These are phyloP conservation scores for Acleris laterana DNA, from an alignment of 2,888 invertebrate genomes.

Conservation along the genomic window DNA sequence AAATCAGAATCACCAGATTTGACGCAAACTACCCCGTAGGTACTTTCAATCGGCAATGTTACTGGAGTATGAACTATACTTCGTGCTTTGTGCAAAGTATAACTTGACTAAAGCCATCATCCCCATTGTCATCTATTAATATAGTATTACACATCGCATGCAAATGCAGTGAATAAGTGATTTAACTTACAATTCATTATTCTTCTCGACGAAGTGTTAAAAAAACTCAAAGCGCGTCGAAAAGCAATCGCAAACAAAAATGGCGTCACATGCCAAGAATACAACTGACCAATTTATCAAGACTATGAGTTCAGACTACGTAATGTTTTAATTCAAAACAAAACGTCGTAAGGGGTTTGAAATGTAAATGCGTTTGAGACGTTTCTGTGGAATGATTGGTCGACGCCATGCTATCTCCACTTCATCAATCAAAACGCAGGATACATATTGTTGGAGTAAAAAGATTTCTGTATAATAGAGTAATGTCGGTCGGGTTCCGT, in stretches of 20 bases:
- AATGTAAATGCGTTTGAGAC: not conserved
- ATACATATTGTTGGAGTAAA: conserved; percentile 69
- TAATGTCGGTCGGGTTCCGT: conserved; percentile 18
- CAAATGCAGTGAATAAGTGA: not conserved
- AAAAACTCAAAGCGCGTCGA: conserved; percentile 44
- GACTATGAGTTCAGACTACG: conserved; percentile 61
- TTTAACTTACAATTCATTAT: conserved; percentile 16
- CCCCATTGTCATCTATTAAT: not conserved
- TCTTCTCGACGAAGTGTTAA: conserved; percentile 23
- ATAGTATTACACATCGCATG: not conserved
- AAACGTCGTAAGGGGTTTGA: conserved; percentile 11
- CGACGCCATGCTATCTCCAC: conserved; percentile 67
- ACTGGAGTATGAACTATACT: too few species aligned
- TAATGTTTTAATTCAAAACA: conserved; percentile 49
- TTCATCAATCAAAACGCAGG: conserved; percentile 80
- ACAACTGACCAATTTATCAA: conserved; percentile 70
- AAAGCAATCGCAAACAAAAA: conserved; percentile 61
- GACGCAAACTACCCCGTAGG: too few species aligned
- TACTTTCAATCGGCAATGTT: too few species aligned
- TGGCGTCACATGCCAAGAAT: conserved; percentile 61
- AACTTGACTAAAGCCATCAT: not conserved
- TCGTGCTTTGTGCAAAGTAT: too few species aligned
- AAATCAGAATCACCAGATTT: too few species aligned
- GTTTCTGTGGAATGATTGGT: conserved; percentile 25
- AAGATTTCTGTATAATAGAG: conserved; percentile 51